Base-by-base conservation (phyloP, 1,140 invertebrate species). In the Scaptomyza graminum region DNA sequence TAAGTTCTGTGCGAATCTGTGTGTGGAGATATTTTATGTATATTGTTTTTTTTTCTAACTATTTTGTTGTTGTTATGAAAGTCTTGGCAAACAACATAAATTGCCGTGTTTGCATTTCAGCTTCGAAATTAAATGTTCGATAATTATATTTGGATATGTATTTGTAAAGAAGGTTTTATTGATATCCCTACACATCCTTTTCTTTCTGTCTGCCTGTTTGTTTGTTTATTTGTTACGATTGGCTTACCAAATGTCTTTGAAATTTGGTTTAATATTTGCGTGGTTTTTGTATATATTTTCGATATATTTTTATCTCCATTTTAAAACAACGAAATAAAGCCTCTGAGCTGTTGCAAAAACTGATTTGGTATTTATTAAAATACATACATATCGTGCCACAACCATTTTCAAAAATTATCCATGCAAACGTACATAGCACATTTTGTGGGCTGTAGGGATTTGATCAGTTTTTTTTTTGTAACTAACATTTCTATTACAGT, bases 91-190 rank as follows among this genome's bases (percentile, higher is more conserved):
- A 22, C 62, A 81, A 81, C 63, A 60, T 56, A 73, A 81, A 74
- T 77, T 81, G 73, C 68, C 71, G 74, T 81, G 78, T 81, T 81
- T 81, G 68, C 78, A 75, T 78, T 79, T 73, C 74, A 44, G 60
- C 67, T 52, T 47, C 66, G 18, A 61, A 39, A 78, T 67, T 51
- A 56, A 76, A 61, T 65, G 60, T 66, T 55, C 56, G 50, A 78
- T 82, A 83, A 79, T 75, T 75, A 56, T 69, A 67, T 82, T 63
- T 75, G 50, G 11, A 59, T 75, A 75, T 82, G 72, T 75, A 76
- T 84, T 79, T 83, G 80, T 72, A 84, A 84, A 84, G 79, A 72
- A 57, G 66, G 64, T 75, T 84, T 76, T 79, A 79, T 83, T 79
- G 80, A 84, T 84, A 76, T 49, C 31, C 55, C 15, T 31, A 22